A percentile compares a stretch with the other conserved stretches of the same genome.
Conservation (phyloP, 2,888 invertebrate species). For the Thelaira solivaga region DNA sequence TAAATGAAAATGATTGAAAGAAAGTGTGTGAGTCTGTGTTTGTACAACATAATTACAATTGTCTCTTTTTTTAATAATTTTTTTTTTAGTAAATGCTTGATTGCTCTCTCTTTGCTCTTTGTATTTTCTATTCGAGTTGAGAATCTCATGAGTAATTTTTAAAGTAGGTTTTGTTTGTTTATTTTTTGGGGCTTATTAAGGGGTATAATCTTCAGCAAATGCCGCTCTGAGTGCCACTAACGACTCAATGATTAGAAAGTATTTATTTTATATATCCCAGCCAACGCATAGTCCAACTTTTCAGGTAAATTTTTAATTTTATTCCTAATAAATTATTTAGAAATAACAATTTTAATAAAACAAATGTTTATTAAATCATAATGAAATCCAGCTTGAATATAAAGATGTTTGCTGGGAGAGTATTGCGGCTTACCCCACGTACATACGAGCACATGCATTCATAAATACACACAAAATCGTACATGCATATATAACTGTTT, state of each 20-base stretch:
- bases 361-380: neutral
- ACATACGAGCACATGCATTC: neutral
- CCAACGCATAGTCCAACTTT: too few relatives aligned
- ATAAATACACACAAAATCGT: too few relatives aligned
- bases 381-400: too few relatives aligned
- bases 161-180: slow-evolving; percentile 35
- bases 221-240: slow-evolving; percentile 15
- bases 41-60: slow-evolving; percentile 55
- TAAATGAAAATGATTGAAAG: neutral
- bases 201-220: slow-evolving; percentile 36
- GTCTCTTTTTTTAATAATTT: slow-evolving; percentile 21
- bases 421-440: slow-evolving; percentile 9
- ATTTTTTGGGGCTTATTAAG: slow-evolving; percentile 40
- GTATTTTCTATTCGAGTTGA: slow-evolving; percentile 4
- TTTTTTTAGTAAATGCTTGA: slow-evolving; percentile 34
- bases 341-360: too few relatives aligned
- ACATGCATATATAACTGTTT: slow-evolving; percentile 30
- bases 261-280: too few relatives aligned
- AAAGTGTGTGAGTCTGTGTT: neutral
- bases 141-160: slow-evolving; percentile 30
- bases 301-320: too few relatives aligned
- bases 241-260: too few relatives aligned
- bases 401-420: neutral
- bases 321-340: too few relatives aligned
- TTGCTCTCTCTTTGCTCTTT: slow-evolving; percentile 39